These are phyloP conservation scores for Hippopotamyrus pictus DNA, from an alignment of 2,797 vertebrate species.

Conservation along the genomic window DNA sequence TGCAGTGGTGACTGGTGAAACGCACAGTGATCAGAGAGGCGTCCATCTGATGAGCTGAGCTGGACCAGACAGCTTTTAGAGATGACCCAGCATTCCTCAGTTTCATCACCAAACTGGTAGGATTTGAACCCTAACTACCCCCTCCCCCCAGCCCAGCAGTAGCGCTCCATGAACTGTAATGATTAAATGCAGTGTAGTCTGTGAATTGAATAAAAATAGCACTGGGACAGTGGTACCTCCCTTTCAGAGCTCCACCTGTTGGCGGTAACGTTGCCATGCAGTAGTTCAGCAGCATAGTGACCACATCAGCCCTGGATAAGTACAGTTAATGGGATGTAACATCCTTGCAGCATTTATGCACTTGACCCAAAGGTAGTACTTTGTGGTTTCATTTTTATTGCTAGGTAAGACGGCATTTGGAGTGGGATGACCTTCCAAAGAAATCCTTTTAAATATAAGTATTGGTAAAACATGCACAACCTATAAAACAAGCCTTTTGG, in stretches of 20 bases:
- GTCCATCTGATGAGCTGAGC: slow-evolving; percentile 30
- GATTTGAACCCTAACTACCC: slow-evolving; percentile 30
- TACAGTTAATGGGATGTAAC: slow-evolving; percentile 49
- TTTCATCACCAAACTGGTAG: slow-evolving; percentile 24
- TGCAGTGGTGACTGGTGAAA: slow-evolving; percentile 23
- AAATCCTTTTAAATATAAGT: slow-evolving; percentile 41
- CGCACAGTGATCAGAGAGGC: slow-evolving; percentile 17
- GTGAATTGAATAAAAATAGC: slow-evolving; percentile 26
- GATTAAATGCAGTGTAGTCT: slow-evolving; percentile 43
- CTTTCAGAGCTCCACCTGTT: slow-evolving; percentile 43
- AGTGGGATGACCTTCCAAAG: slow-evolving; percentile 44
- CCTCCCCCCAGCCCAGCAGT: slow-evolving; percentile 50
- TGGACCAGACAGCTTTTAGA: slow-evolving; percentile 50
- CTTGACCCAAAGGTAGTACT: slow-evolving; percentile 35
- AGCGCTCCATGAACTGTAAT: slow-evolving; percentile 40
- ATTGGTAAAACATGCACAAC: slow-evolving; percentile 38
- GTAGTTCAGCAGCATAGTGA: slow-evolving; percentile 38
- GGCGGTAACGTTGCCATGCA: slow-evolving; percentile 43
- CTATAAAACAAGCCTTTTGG: slow-evolving; percentile 50
- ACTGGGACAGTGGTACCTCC: slow-evolving; percentile 49
- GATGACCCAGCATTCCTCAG: slow-evolving; percentile 33
- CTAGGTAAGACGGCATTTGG: slow-evolving; percentile 66
- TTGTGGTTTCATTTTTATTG: slow-evolving; percentile 61
- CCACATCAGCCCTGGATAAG: slow-evolving; percentile 35
- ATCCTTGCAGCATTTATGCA: slow-evolving; percentile 59